Percentiles rank a stretch among this genome's conserved stretches.
Conservation (phyloP, 2,888 invertebrate species). For the Drosophila melanosoma region DNA sequence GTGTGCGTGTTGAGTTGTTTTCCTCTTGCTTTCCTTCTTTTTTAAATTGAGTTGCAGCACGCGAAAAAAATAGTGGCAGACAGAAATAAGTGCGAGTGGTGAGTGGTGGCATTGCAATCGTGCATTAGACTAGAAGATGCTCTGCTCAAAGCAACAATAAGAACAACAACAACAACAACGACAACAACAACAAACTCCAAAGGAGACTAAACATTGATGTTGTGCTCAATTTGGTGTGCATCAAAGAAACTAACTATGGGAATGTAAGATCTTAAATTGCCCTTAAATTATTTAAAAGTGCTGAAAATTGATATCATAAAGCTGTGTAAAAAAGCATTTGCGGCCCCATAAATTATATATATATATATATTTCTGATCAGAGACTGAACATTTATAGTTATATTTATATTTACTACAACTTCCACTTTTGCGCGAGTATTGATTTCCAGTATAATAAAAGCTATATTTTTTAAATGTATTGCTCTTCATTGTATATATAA, state of each 20-base stretch:
- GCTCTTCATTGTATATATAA: neutral
- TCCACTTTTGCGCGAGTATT: neutral
- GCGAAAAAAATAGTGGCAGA: conserved; percentile 4
- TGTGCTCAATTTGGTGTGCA: conserved; percentile 12
- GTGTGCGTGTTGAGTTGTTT: neutral
- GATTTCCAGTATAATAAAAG: neutral
- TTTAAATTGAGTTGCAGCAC: conserved; percentile 64
- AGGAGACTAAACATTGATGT: conserved; percentile 11
- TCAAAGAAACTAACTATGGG: conserved; percentile 9
- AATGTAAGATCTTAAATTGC: neutral
- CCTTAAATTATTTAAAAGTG: too few relatives aligned
- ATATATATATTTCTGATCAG: neutral
- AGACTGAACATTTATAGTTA: neutral
- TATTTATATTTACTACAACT: neutral
- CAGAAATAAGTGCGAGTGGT: neutral
- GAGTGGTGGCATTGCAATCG: conserved; percentile 17
- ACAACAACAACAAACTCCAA: neutral
- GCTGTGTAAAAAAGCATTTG: neutral
- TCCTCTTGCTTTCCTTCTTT: neutral
- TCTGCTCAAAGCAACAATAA: conserved; percentile 5
- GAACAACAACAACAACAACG: neutral
- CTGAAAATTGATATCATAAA: neutral
- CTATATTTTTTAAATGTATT: neutral
- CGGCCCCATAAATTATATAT: neutral
- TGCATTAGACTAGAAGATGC: conserved; percentile 39